Conservation (phyloP, 2,797 vertebrate species). For the Acipenser transmontanus region DNA sequence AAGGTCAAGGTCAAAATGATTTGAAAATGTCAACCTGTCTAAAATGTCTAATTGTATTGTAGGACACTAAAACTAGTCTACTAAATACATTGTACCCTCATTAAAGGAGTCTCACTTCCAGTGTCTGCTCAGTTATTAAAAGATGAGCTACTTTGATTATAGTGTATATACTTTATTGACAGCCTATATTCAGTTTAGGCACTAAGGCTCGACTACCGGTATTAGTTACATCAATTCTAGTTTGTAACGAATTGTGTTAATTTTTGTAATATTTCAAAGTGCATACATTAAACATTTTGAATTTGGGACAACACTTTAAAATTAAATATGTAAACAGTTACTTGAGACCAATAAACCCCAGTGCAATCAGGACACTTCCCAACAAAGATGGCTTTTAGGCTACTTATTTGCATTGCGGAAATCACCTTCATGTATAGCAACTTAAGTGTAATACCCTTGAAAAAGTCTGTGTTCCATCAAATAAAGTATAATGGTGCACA, state of each 20-base stretch:
- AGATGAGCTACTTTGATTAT: no score
- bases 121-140: no score
- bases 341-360: no score
- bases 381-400: neutral
- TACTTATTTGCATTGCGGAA: constrained; percentile 30
- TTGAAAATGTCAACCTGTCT: constrained; percentile 64
- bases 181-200: no score
- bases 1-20: constrained; percentile 66
- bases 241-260: neutral
- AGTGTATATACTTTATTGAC: no score
- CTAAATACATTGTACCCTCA: constrained; percentile 42
- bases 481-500: no score
- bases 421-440: constrained; percentile 52
- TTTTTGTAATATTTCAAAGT: constrained; percentile 19
- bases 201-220: no score
- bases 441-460: constrained; percentile 25
- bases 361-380: neutral
- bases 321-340: constrained; percentile 9
- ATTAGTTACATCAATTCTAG: no score
- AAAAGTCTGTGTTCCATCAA: no score
- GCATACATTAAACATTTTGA: constrained; percentile 30
- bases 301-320: constrained; percentile 26
- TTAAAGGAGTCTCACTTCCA: constrained; percentile 36
- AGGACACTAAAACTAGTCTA: constrained; percentile 27
- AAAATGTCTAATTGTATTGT: constrained; percentile 40